A percentile compares a stretch with the other conserved stretches of the same genome.
Evolutionary conservation across 2,113 vertebrate species (phyloP).

Genomic region (Amphilophus citrinellus): DNA sequence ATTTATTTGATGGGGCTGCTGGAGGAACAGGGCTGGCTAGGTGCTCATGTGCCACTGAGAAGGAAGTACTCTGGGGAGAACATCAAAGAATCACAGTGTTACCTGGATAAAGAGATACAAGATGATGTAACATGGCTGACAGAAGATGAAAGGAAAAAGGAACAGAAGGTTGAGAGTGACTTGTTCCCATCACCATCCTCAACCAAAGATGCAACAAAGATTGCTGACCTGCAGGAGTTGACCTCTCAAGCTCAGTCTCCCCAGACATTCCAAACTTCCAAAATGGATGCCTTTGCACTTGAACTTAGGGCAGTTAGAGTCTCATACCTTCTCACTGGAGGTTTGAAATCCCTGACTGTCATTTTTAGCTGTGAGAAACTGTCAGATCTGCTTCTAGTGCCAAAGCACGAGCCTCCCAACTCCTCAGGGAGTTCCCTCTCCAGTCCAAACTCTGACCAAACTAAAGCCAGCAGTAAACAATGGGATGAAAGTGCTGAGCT

Average conservation of each 20-base stretch:
- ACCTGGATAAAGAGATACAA: conserved; percentile 70
- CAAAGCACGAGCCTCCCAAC: conserved; percentile 59
- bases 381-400: conserved; percentile 77
- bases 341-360: conserved; percentile 82
- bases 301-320: conserved; percentile 80
- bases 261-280: conserved; percentile 46
- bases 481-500: conserved; percentile 79
- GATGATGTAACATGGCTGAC: conserved; percentile 50
- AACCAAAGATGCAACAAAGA: conserved; percentile 45
- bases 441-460: conserved; percentile 56
- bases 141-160: conserved; percentile 54
- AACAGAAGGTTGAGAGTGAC: conserved; percentile 51
- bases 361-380: conserved; percentile 83
- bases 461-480: conserved; percentile 32
- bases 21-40: conserved; percentile 77
- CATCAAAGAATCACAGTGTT: conserved; percentile 51
- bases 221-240: conserved; percentile 52
- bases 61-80: conserved; percentile 61
- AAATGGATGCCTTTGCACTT: conserved; percentile 71
- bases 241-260: conserved; percentile 18
- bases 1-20: conserved; percentile 82
- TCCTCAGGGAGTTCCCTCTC: conserved; percentile 30
- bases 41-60: conserved; percentile 24
- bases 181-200: conserved; percentile 23
- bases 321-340: conserved; percentile 83